Conservation (phyloP, 2,113 vertebrate genomes). For the Thryonomys swinderianus region DNA sequence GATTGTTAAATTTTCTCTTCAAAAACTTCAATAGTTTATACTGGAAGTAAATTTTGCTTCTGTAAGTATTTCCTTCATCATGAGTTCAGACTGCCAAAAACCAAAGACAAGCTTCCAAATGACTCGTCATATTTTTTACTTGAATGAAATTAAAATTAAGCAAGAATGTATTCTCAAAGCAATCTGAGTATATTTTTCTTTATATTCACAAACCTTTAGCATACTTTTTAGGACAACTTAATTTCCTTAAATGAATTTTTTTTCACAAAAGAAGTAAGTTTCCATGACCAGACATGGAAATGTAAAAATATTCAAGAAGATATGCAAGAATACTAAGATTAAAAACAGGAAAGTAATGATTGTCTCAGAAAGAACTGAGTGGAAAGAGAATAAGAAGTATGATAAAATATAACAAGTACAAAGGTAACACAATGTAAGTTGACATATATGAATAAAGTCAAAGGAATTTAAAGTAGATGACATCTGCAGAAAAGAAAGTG, state of each 20-base stretch:
- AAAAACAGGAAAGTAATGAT: conserved; percentile 13
- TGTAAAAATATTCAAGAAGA: conserved; percentile 18
- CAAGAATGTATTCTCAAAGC: background rate
- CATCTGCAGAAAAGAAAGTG: background rate
- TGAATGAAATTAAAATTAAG: conserved; percentile 46
- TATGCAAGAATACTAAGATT: background rate
- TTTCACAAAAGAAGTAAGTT: conserved; percentile 16
- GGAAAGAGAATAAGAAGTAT: conserved; percentile 30
- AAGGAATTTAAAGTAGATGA: conserved; percentile 51
- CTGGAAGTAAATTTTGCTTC: background rate
- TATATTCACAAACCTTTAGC: background rate
- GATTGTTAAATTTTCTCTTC: background rate
- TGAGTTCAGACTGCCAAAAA: conserved; percentile 34
- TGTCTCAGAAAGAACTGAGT: conserved; percentile 19
- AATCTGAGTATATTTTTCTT: conserved; percentile 30
- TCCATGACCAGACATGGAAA: background rate
- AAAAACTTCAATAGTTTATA: background rate
- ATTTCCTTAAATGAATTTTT: background rate
- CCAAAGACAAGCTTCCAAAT: background rate
- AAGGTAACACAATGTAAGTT: background rate
- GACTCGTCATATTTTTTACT: background rate
- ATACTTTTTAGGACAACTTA: conserved; percentile 3
- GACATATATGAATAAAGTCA: conserved; percentile 23
- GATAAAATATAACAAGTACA: background rate
- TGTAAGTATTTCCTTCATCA: background rate